Evolutionary conservation across 2,113 vertebrate genomes (phyloP).

Genomic region (Lampris incognitus): DNA sequence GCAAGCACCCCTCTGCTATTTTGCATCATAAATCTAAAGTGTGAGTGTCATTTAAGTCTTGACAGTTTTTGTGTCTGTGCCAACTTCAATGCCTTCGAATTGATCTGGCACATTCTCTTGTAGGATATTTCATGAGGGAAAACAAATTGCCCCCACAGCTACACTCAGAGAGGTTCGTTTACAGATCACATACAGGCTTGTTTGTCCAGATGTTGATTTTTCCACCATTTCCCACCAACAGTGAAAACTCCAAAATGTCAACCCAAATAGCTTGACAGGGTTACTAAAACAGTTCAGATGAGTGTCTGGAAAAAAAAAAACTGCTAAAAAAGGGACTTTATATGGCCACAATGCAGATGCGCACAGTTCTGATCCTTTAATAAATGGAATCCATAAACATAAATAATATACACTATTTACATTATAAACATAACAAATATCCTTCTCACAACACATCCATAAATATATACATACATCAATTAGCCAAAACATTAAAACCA

Average conservation of each 20-base stretch:
- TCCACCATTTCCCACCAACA: constrained; percentile 48
- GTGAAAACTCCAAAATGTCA: constrained; percentile 51
- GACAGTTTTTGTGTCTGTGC: too few species aligned
- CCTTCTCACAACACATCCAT: constrained; percentile 52
- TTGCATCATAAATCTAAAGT: too few species aligned
- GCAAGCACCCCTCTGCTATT: too few species aligned
- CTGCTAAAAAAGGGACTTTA: constrained; percentile 57
- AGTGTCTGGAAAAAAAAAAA: constrained; percentile 27
- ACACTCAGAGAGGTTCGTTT: neutral
- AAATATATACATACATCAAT: too few species aligned
- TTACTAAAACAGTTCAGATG: neutral
- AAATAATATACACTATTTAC: constrained; percentile 77
- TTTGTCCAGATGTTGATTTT: constrained; percentile 65
- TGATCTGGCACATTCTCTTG: neutral
- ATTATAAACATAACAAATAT: constrained; percentile 43
- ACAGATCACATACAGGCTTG: constrained; percentile 12
- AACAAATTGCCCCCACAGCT: neutral
- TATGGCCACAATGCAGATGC: neutral
- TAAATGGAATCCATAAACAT: constrained; percentile 53
- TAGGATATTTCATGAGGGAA: neutral
- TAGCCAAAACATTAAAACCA: too few species aligned
- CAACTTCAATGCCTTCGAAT: too few species aligned
- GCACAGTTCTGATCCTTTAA: neutral
- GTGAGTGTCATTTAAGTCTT: too few species aligned
- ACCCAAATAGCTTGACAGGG: constrained; percentile 20